phyloP scores from a whole-genome alignment of 2,797 vertebrate genomes.

The Astyanax mexicanus region DNA sequence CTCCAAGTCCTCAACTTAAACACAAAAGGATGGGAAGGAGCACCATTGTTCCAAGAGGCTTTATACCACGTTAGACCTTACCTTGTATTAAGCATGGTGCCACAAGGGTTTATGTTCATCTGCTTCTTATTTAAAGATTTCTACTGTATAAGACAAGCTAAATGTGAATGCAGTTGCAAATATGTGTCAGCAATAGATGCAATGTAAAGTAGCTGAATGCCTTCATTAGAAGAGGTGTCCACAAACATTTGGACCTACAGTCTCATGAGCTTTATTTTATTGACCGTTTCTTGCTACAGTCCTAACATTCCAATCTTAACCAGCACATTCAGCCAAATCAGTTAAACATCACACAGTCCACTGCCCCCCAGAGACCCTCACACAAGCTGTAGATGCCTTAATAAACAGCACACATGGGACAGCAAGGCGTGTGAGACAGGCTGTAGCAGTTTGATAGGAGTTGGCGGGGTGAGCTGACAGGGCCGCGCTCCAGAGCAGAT shows the following conservation, averaged over 20 bases:
- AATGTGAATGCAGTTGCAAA: no score
- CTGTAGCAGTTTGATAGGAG: background rate
- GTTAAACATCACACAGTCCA: background rate
- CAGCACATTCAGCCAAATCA: background rate
- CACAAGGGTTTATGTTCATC: no score
- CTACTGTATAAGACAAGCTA: no score
- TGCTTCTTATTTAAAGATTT: no score
- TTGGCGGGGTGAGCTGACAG: background rate
- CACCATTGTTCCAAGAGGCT: no score
- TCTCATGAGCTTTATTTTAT: background rate
- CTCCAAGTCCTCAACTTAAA: no score
- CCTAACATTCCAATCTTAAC: background rate
- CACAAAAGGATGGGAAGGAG: no score
- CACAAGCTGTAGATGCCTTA: background rate
- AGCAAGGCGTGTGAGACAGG: background rate
- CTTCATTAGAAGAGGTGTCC: no score
- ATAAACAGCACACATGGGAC: background rate
- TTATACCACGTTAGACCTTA: no score
- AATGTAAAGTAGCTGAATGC: no score
- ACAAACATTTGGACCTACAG: background rate
- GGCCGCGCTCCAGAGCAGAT: slow-evolving; percentile 10
- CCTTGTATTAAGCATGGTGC: no score
- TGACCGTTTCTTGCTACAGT: background rate
- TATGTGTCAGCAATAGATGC: no score
- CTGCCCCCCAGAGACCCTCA: background rate